Evolutionary conservation across 53 echinoderm and acorn worm genomes (phyloP).

Genomic region (Echinarachnius parma): DNA sequence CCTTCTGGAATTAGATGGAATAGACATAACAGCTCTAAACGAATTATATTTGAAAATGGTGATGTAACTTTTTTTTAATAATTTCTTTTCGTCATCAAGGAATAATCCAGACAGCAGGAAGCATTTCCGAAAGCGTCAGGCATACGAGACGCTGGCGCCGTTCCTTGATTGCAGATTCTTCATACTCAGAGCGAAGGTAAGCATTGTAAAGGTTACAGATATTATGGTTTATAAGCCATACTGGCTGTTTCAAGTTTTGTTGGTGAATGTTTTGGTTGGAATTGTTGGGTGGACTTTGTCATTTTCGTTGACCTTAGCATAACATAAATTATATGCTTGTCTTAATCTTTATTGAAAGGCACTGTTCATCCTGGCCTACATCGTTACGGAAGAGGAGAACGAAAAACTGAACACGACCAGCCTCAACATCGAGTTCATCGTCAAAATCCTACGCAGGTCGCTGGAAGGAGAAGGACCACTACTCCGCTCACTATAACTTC

Average conservation of each 20-base stretch:
- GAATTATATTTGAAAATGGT: too few relatives aligned
- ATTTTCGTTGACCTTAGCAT: too few relatives aligned
- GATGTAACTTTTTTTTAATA: too few relatives aligned
- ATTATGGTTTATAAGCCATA: too few relatives aligned
- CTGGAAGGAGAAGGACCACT: conserved; percentile 45
- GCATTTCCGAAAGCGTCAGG: neutral
- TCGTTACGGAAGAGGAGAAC: conserved; percentile 70
- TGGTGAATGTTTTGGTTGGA: too few relatives aligned
- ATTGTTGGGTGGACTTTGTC: too few relatives aligned
- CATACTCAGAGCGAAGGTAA: conserved; percentile 54
- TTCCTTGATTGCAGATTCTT: conserved; percentile 47
- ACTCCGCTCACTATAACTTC: conserved; percentile 60
- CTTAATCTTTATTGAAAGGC: neutral
- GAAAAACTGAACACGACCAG: conserved; percentile 41
- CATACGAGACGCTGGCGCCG: neutral
- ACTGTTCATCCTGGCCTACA: conserved; percentile 60
- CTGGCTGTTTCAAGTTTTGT: too few relatives aligned
- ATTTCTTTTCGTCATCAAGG: neutral
- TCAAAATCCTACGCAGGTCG: conserved; percentile 43
- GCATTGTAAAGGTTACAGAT: too few relatives aligned
- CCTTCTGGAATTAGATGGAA: too few relatives aligned
- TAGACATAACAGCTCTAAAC: too few relatives aligned
- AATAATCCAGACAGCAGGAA: conserved; percentile 10
- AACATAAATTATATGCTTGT: too few relatives aligned
- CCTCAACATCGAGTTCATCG: conserved; percentile 47